Conservation (phyloP, 2,797 vertebrate genomes). For the Lerista edwardsae region DNA sequence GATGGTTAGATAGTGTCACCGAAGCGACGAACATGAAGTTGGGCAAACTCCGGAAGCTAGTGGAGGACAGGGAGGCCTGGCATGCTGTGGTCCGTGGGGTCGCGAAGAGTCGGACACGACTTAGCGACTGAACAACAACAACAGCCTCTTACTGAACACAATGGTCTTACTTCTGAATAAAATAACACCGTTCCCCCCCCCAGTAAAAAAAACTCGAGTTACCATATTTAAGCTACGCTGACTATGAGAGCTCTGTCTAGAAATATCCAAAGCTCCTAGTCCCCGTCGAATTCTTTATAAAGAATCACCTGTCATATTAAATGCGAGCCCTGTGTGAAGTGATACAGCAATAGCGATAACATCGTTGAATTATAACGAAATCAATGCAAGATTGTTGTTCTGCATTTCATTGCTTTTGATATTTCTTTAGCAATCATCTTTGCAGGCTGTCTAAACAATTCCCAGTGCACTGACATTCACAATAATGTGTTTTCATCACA, state of each 20-base stretch:
- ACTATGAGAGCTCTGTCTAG: constrained; percentile 38
- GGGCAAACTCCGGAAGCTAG: too few species aligned
- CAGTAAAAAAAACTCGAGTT: neutral
- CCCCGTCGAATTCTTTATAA: constrained; percentile 22
- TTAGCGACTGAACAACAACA: too few species aligned
- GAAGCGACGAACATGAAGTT: too few species aligned
- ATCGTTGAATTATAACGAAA: constrained; percentile 65
- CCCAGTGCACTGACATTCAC: constrained; percentile 77
- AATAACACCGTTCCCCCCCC: too few species aligned
- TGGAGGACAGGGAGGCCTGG: too few species aligned
- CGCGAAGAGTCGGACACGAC: too few species aligned
- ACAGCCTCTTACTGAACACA: too few species aligned
- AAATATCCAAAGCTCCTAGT: constrained; percentile 46
- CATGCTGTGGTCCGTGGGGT: too few species aligned
- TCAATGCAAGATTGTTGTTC: constrained; percentile 60
- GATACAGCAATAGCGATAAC: constrained; percentile 48
- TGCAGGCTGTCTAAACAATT: constrained; percentile 75
- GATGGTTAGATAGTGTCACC: too few species aligned
- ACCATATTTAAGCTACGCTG: constrained; percentile 41
- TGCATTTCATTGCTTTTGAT: constrained; percentile 70
- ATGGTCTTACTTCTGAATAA: too few species aligned
- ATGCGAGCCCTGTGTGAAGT: constrained; percentile 39
- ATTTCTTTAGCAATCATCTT: constrained; percentile 70
- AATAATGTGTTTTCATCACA: constrained; percentile 74
- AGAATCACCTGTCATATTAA: constrained; percentile 51